Percentiles rank a stretch among this genome's conserved stretches.
Conservation (phyloP, 2,888 invertebrate species). For the Lobophora halterata region DNA sequence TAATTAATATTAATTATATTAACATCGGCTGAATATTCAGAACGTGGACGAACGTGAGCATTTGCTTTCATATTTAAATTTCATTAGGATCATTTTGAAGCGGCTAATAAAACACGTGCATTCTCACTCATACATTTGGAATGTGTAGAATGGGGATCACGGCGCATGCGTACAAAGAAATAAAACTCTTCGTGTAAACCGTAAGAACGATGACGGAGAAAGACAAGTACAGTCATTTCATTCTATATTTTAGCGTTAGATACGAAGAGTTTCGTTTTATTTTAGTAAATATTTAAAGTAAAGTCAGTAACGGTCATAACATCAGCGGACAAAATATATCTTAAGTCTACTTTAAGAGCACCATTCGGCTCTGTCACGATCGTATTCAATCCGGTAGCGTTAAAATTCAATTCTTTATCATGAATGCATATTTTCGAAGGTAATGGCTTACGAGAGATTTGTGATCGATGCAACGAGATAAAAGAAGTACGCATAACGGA, state of each 20-base stretch:
- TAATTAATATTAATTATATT: conserved; percentile 20
- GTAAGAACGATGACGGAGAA: conserved; percentile 28
- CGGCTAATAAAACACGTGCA: conserved; percentile 50
- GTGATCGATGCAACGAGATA: conserved; percentile 30
- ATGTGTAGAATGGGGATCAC: conserved; percentile 55
- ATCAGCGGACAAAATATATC: conserved; percentile 27
- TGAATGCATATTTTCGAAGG: conserved; percentile 27
- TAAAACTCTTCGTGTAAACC: conserved; percentile 27
- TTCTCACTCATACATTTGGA: conserved; percentile 56
- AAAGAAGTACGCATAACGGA: conserved; percentile 23
- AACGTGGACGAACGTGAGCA: conserved; percentile 12
- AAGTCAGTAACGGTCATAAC: conserved; percentile 28
- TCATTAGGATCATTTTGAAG: conserved; percentile 26
- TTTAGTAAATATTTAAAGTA: conserved; percentile 23
- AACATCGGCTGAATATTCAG: conserved; percentile 10
- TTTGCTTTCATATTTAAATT: conserved; percentile 30
- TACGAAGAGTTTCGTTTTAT: conserved; percentile 20
- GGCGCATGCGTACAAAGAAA: conserved; percentile 47
- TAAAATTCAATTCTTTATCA: conserved; percentile 29
- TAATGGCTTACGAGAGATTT: conserved; percentile 26
- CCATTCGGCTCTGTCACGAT: conserved; percentile 25
- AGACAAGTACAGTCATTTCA: conserved; percentile 22
- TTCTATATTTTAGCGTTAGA: conserved; percentile 25
- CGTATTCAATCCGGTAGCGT: conserved; percentile 26
- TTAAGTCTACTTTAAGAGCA: conserved; percentile 23